A percentile compares a stretch with the other conserved stretches of the same genome.
These are phyloP conservation scores for Antedon mediterranea DNA, from an alignment of 53 echinoderm and acorn worm genomes.

Conservation along the genomic window DNA sequence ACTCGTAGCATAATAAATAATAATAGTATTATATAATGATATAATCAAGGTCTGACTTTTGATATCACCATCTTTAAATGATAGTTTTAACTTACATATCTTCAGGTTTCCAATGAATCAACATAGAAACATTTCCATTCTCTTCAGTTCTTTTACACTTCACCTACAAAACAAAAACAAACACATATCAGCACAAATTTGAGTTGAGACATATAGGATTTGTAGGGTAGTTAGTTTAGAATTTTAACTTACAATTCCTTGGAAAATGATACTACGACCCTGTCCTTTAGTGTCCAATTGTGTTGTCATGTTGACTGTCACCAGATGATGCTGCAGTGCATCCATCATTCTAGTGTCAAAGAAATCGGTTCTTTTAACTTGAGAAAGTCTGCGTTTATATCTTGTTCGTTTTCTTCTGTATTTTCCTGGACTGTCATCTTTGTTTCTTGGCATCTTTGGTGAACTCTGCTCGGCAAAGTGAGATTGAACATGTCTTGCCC, in stretches of 20 bases:
- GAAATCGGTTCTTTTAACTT: constrained; percentile 91
- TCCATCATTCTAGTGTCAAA: constrained; percentile 90
- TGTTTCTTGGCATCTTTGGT: constrained; percentile 60
- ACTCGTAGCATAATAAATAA: too few species aligned
- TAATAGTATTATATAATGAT: too few species aligned
- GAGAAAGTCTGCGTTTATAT: constrained; percentile 56
- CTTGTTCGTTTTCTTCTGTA: constrained; percentile 17
- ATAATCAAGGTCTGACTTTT: too few species aligned
- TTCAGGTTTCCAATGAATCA: constrained; percentile 62
- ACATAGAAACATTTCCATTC: constrained; percentile 42
- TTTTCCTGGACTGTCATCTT: constrained; percentile 89
- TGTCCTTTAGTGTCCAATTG: constrained; percentile 62
- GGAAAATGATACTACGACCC: constrained; percentile 51
- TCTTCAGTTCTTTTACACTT: constrained; percentile 48
- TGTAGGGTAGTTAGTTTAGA: too few species aligned
- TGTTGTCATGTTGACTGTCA: constrained; percentile 60
- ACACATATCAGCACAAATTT: too few species aligned
- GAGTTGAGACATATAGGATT: too few species aligned
- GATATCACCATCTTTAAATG: too few species aligned
- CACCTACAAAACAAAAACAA: constrained; percentile 40
- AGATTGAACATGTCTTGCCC: constrained; percentile 69
- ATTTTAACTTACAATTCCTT: constrained; percentile 41
- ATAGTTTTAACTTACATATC: constrained; percentile 55
- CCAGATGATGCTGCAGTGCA: constrained; percentile 59
- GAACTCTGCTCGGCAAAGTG: constrained; percentile 64